phyloP scores from a whole-genome alignment of 2,888 invertebrate genomes.

The Spodoptera littoralis region DNA sequence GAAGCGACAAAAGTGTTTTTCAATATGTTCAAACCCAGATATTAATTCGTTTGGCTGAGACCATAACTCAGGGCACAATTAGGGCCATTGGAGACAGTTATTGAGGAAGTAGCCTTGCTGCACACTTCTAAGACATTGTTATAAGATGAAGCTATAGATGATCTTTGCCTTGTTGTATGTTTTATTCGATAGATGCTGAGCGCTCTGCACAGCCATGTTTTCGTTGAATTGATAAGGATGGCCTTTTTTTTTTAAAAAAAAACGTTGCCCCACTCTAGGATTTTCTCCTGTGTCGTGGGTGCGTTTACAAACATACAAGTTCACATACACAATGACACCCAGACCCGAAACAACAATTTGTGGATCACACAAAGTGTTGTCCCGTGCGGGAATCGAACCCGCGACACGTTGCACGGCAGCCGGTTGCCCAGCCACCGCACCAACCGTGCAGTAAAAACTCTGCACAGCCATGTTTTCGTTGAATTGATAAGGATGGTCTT shows the following conservation, averaged over 20 bases:
- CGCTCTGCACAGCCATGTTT: background rate
- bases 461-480: background rate
- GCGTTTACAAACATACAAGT: too few relatives aligned
- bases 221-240: slow-evolving; percentile 1
- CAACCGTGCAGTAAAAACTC: too few relatives aligned
- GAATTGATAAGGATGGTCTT: background rate
- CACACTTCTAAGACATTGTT: slow-evolving; percentile 57
- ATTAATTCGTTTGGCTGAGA: slow-evolving; percentile 37
- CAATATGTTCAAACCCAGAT: slow-evolving; percentile 44
- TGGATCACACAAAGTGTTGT: too few relatives aligned
- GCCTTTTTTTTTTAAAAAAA: too few relatives aligned
- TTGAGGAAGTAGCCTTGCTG: slow-evolving; percentile 67
- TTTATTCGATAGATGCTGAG: background rate
- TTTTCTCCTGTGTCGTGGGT: too few relatives aligned
- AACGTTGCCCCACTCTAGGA: too few relatives aligned
- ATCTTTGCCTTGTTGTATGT: slow-evolving; percentile 18
- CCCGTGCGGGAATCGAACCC: too few relatives aligned
- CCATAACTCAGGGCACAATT: slow-evolving; percentile 67
- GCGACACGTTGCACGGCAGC: too few relatives aligned
- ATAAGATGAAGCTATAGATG: slow-evolving; percentile 35
- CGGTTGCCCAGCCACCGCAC: too few relatives aligned
- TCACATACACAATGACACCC: too few relatives aligned
- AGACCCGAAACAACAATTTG: too few relatives aligned
- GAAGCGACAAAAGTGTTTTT: slow-evolving; percentile 43
- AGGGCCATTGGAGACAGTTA: slow-evolving; percentile 68